phyloP scores from a whole-genome alignment of 2,888 invertebrate genomes.

The Xiphydria camelus region DNA sequence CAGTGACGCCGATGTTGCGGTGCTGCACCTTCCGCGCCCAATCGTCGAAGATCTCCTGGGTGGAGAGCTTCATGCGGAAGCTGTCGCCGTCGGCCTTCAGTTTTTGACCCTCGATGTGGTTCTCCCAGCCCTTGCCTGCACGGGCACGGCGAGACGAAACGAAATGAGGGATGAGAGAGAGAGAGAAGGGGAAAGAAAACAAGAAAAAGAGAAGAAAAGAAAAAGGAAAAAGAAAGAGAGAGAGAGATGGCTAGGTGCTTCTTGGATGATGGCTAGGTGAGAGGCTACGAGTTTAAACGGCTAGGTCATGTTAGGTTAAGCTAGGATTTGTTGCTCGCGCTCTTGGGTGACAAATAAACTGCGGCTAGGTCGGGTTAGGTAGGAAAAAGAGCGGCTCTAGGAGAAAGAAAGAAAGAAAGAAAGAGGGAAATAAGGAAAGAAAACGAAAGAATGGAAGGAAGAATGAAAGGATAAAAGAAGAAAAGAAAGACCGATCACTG shows the following conservation, averaged over 20 bases:
- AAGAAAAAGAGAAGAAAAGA: too few relatives aligned
- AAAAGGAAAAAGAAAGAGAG: conserved; percentile 9
- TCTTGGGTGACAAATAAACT: too few relatives aligned
- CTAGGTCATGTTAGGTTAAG: too few relatives aligned
- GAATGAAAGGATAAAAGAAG: conserved; percentile 17
- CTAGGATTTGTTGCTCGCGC: too few relatives aligned
- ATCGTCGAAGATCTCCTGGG: conserved; percentile 96
- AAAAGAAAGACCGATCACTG: conserved; percentile 5
- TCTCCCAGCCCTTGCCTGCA: conserved; percentile 96
- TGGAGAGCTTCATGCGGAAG: conserved; percentile 93
- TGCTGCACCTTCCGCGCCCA: conserved; percentile 96
- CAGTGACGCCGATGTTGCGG: conserved; percentile 90
- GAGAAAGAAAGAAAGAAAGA: too few relatives aligned
- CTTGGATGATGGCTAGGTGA: conserved; percentile 16
- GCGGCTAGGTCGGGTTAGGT: too few relatives aligned
- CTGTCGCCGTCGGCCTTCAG: conserved; percentile 97
- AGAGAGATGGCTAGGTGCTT: neutral
- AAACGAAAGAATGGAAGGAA: too few relatives aligned
- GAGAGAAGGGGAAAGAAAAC: too few relatives aligned
- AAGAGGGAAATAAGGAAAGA: too few relatives aligned
- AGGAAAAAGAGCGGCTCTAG: too few relatives aligned
- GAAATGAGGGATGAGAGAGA: conserved; percentile 8
- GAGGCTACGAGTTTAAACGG: too few relatives aligned
- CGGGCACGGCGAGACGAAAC: too few relatives aligned
- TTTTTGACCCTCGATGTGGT: conserved; percentile 97